These are phyloP conservation scores for Craniophora ligustri DNA, from an alignment of 2,888 invertebrate genomes.

Conservation along the genomic window DNA sequence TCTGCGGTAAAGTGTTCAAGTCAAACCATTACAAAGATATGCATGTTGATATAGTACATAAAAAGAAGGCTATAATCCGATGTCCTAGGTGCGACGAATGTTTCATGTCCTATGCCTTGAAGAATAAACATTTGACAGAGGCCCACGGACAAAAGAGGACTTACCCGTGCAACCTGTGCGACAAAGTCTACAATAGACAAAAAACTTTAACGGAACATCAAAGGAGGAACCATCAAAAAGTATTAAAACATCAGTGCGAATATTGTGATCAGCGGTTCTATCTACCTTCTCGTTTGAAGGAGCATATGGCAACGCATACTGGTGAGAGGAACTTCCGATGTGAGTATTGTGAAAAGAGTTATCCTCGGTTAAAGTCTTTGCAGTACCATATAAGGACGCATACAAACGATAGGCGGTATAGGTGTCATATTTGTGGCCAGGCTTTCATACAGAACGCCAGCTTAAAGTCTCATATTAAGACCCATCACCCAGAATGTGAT, in stretches of 20 bases:
- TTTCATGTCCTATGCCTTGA: slow-evolving; percentile 82
- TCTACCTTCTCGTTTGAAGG: slow-evolving; percentile 78
- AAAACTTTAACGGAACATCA: slow-evolving; percentile 82
- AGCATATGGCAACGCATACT: slow-evolving; percentile 87
- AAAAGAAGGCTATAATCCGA: slow-evolving; percentile 79
- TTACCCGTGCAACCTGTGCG: slow-evolving; percentile 82
- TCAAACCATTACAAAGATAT: slow-evolving; percentile 83
- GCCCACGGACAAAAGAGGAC: slow-evolving; percentile 81
- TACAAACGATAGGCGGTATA: slow-evolving; percentile 87
- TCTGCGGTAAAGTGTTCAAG: slow-evolving; percentile 84
- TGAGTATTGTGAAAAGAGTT: slow-evolving; percentile 89
- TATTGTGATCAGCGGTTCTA: slow-evolving; percentile 87
- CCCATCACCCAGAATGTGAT: slow-evolving; percentile 86
- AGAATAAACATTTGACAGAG: slow-evolving; percentile 80
- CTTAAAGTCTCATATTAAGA: slow-evolving; percentile 89
- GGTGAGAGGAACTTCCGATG: slow-evolving; percentile 88
- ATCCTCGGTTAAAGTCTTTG: slow-evolving; percentile 88
- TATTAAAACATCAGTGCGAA: slow-evolving; percentile 86
- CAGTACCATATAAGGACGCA: slow-evolving; percentile 89
- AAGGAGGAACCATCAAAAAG: slow-evolving; percentile 80
- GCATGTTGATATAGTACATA: slow-evolving; percentile 83
- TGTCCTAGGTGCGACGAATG: slow-evolving; percentile 83
- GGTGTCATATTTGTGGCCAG: slow-evolving; percentile 87
- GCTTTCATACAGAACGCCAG: slow-evolving; percentile 89
- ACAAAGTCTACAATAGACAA: slow-evolving; percentile 82